Base-by-base conservation (phyloP, 2,113 vertebrate species). In the Maccullochella peelii region DNA sequence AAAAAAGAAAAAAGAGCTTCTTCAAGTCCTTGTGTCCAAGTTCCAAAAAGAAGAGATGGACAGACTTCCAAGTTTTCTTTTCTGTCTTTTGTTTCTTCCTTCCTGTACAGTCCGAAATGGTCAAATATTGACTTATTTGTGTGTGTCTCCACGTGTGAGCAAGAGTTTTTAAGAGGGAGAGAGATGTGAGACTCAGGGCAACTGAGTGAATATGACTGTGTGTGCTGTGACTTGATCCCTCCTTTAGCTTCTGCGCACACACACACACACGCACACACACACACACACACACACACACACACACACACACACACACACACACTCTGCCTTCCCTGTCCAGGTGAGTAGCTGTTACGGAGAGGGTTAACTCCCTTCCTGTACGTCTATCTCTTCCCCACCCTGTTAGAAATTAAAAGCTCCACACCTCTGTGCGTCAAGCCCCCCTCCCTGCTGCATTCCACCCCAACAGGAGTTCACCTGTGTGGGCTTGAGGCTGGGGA, bases 401-500 rank as follows among this genome's bases (percentile, higher is more conserved):
- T 85, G 69, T 25, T 85, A 44, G 50, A 77, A 77, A 66, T 88
- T 72, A 59, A 86, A 82, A 75, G 77, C 76, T 77, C 86, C 88
- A 91, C 93, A 91, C 93, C 93, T 93, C 77, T 57, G 49, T 88
- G 89, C 82, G 82, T 92, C 84, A 87, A 27, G 25, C 2, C 66
- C 85, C 77, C 79, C 63, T 15, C 57, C 72, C 77, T 61, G n/a
- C 61, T 82, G 70, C 93, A 94, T 94, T 94, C 94, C 94, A 84
- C 68, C 50, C 55, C 83, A 71, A 40, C 85, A 33, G 73, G 38
- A 85, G 87, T 86, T 94, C 93, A 95, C 95, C 95, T 95, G 94
- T 94, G 86, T 86, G 89, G 94, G 93, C 95, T 91, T 95, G 94
- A 94, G 85, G 36, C 15, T 8, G 40, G 25, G 63, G 42, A 77